Percentiles rank a stretch among this genome's conserved stretches.
Evolutionary conservation across 2,888 invertebrate species (phyloP).

Genomic region (Icerya purchasi): DNA sequence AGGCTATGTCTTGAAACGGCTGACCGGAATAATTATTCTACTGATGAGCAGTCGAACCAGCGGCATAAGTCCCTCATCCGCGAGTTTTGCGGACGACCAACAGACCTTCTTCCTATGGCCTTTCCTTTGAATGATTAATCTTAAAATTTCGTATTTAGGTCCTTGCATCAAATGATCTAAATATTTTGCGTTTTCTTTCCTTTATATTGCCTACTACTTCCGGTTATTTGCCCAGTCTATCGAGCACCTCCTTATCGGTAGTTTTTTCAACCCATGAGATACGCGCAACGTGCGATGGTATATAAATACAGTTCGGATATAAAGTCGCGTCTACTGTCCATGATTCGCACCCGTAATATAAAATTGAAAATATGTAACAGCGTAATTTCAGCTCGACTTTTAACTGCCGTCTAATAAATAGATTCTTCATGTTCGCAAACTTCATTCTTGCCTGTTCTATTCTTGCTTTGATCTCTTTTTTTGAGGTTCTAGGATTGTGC

Average conservation of each 20-base stretch:
- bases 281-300: background rate
- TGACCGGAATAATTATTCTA: background rate
- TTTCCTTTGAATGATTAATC: background rate
- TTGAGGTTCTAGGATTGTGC: background rate
- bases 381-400: background rate
- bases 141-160: background rate
- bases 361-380: background rate
- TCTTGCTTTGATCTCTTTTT: background rate
- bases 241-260: background rate
- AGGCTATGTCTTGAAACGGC: background rate
- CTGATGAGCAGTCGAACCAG: background rate
- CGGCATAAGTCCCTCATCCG: too few species aligned
- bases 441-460: background rate
- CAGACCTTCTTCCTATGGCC: background rate
- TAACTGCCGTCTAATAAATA: background rate
- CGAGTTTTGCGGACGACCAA: background rate
- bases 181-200: background rate
- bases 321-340: background rate
- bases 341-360: background rate
- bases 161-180: background rate
- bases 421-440: background rate
- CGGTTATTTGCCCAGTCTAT: background rate
- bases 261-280: background rate
- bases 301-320: background rate
- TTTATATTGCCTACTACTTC: too few species aligned